Evolutionary conservation across 2,888 invertebrate genomes (phyloP), one percentile per base, ranked within the genome.

Genomic region (Carterocephalus palaemon): DNA sequence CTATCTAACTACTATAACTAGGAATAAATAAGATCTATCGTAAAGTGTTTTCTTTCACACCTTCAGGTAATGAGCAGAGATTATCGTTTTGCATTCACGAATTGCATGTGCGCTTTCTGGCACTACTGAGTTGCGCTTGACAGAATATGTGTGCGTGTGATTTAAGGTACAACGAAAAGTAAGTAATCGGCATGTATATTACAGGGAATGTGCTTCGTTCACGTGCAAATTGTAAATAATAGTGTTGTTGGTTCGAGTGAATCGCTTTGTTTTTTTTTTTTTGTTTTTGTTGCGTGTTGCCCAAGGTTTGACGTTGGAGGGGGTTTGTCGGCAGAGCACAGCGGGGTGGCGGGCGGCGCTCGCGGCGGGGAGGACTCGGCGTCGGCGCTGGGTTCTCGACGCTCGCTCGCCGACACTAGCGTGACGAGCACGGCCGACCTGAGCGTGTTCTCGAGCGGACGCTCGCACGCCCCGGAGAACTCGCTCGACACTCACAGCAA

Each of bases 401-500:
- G 93, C 40, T 95, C 94, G 37, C 84, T 95, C 48, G 94, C 94
- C 9, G 94, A 94, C 69, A 95, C 94, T 12, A 93, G 93, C 60
- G 93, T 94, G 39, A 95, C 94, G 17, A 94, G 94, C 37, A 94
- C 94, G 0, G 94, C 94, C 0, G 94, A 94, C 71, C 86, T 94
- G 47, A 93, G 93, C 58, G 93, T 94, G 53, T 93, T 94, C 79
- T 93, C 92, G 10, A 90, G 91, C 61, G 92, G 92, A 6, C 88
- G 92, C 40, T 92, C 92, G 6, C 92, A 92, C 67, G 92, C 90
- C 28, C 90, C 91, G 43, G 92, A 92, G 71, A 92, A 92, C 83
- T 92, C 92, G 59, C 85, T 92, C 51, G 93, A 93, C 75, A 92
- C 92, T 9, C 92, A 93, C 75, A 92, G 92, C 83, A 91, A 92